Percentiles rank a stretch among this genome's conserved stretches.
These are phyloP conservation scores for Drosophila nigrodunni DNA, from an alignment of 1,140 invertebrate species.

Conservation along the genomic window DNA sequence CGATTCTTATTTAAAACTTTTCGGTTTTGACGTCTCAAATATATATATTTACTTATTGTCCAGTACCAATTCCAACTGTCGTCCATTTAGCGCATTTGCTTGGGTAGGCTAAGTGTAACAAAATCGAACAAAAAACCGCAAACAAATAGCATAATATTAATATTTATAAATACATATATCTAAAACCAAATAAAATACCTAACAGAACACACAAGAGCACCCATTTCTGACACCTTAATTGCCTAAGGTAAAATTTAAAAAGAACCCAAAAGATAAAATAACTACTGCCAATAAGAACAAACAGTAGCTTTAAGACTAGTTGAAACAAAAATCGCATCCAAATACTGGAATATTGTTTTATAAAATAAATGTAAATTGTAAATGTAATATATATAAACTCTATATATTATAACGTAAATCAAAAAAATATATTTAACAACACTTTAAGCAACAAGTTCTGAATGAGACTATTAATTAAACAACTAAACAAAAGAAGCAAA, in stretches of 20 bases:
- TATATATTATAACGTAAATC: slow-evolving; percentile 65
- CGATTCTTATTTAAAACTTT: slow-evolving; percentile 37
- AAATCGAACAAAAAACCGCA: slow-evolving; percentile 10
- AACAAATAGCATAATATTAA: slow-evolving; percentile 13
- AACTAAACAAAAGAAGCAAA: slow-evolving; percentile 17
- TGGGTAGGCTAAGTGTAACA: slow-evolving; percentile 69
- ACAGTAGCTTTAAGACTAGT: slow-evolving; percentile 79
- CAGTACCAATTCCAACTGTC: slow-evolving; percentile 42
- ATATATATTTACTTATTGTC: slow-evolving; percentile 16
- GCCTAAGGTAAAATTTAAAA: slow-evolving; percentile 20
- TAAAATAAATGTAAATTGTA: slow-evolving; percentile 34
- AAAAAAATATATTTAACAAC: slow-evolving; percentile 83
- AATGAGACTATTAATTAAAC: slow-evolving; percentile 84
- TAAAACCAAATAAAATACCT: slow-evolving; percentile 37
- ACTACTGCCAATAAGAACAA: slow-evolving; percentile 84
- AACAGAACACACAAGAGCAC: slow-evolving; percentile 80
- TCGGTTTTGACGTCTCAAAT: slow-evolving; percentile 32
- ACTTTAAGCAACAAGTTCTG: slow-evolving; percentile 84
- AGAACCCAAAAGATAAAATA: slow-evolving; percentile 11
- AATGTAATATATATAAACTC: slow-evolving; percentile 67
- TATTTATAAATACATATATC: slow-evolving; percentile 29
- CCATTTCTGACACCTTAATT: slow-evolving; percentile 67
- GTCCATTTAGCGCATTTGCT: slow-evolving; percentile 71
- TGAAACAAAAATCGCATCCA: not conserved
- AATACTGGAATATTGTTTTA: slow-evolving; percentile 15